Base-by-base conservation (phyloP, 1,140 invertebrate species). In the Nymphalis io region DNA sequence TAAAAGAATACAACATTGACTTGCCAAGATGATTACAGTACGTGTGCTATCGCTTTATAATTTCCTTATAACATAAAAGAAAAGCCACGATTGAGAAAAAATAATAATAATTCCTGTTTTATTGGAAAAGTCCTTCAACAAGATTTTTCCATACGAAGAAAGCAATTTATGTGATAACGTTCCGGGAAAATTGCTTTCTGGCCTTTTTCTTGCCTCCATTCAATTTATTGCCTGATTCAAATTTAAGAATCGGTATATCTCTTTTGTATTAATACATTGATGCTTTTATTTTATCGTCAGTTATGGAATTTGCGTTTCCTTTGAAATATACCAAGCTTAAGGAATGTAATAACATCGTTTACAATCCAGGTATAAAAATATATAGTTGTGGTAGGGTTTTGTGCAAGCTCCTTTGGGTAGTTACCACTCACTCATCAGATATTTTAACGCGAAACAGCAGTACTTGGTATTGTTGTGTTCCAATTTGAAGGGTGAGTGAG, bases 101-200 rank as follows among this genome's bases (percentile, higher is more conserved):
- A 83, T 77, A 77, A 80, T 76, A 81, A 83, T 84, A 83, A 84
- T 83, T 83, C 69, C 74, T 46, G 55, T 83, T 83, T 83, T 84
- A 85, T 85, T 85, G 79, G 76, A 70, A 79, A 78, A 80, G 77
- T 84, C 79, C 80, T 84, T 78, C 76, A 82, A 83, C 78, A 83
- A 79, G 81, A 81, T 84, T 84, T 85, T 82, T 79, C 81, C 84
- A 88, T 88, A 85, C 81, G 82, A 78, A 78, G 78, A 81, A 83
- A 82, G 76, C 84, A 88, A 88, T 88, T 88, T 87, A 83, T 83
- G 80, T 82, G 84, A 87, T 88, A 87, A 84, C 83, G 86, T 75
- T 78, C 76, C 59, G 70, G 80, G 84, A 78, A 85, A 87, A 88
- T 88, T 87, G 86, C 80, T 84, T 85, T 84, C 76, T 85, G 81